A percentile compares a stretch with the other conserved stretches of the same genome.
Conservation (phyloP, 2,797 vertebrate species). For the Acridotheres tristis region DNA sequence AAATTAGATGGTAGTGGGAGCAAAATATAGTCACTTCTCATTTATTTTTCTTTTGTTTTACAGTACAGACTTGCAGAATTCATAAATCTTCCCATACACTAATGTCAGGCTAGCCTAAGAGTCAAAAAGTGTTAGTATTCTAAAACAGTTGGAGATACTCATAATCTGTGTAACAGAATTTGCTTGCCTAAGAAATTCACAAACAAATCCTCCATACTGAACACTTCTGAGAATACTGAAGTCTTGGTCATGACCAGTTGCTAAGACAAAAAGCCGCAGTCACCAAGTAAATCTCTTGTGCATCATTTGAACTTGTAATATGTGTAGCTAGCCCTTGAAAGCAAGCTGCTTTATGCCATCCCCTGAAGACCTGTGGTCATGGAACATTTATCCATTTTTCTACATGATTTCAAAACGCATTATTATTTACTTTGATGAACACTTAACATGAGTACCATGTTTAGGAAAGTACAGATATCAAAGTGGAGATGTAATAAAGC, state of each 20-base stretch:
- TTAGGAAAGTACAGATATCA: slow-evolving; percentile 41
- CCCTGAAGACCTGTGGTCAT: slow-evolving; percentile 63
- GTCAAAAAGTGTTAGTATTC: not conserved
- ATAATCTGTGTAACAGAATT: not conserved
- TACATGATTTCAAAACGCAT: slow-evolving; percentile 51
- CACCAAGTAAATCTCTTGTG: slow-evolving; percentile 58
- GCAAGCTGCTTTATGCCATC: slow-evolving; percentile 42
- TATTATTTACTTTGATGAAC: slow-evolving; percentile 57
- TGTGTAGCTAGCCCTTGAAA: slow-evolving; percentile 49
- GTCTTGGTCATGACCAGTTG: slow-evolving; percentile 9
- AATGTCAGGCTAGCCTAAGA: not conserved
- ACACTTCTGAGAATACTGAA: slow-evolving; percentile 4
- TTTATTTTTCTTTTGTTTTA: not conserved
- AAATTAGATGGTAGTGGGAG: not conserved
- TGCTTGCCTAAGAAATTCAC: slow-evolving; percentile 15
- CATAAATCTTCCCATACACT: not conserved
- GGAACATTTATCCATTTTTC: slow-evolving; percentile 65
- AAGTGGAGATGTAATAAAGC: slow-evolving; percentile 28
- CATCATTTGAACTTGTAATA: slow-evolving; percentile 33
- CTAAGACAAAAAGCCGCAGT: slow-evolving; percentile 46
- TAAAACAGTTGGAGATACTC: not conserved
- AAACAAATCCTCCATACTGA: slow-evolving; percentile 1
- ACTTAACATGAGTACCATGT: not conserved
- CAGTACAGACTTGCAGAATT: not conserved
- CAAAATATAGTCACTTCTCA: not conserved